phyloP scores from a whole-genome alignment of 2,888 invertebrate genomes.

The Catocala nupta region DNA sequence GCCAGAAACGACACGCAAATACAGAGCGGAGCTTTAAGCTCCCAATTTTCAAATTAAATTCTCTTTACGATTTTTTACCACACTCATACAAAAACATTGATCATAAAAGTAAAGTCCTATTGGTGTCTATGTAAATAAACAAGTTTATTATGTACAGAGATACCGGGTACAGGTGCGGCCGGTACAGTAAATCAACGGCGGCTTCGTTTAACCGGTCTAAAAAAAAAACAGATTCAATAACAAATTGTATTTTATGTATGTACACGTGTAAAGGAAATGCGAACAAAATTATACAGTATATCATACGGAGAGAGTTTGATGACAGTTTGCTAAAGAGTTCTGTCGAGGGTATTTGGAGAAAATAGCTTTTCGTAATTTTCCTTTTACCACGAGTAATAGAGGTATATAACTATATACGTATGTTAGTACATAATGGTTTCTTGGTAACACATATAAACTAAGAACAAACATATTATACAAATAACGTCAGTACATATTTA shows the following conservation, averaged over 20 bases:
- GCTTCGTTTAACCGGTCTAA: constrained; percentile 49
- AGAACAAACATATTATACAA: too few species aligned
- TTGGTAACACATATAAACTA: too few species aligned
- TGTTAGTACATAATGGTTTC: too few species aligned
- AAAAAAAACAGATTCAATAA: constrained; percentile 54
- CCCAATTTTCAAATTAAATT: neutral
- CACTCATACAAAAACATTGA: constrained; percentile 7
- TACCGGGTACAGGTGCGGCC: constrained; percentile 56
- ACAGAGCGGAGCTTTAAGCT: neutral
- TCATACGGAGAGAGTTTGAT: constrained; percentile 10
- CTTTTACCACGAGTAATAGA: too few species aligned
- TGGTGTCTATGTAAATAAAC: constrained; percentile 38
- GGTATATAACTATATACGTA: too few species aligned
- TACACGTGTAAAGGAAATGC: constrained; percentile 26
- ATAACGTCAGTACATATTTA: too few species aligned
- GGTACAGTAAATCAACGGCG: constrained; percentile 56
- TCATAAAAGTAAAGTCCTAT: constrained; percentile 23
- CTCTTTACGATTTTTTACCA: neutral
- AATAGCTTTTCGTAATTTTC: neutral
- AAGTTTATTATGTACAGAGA: constrained; percentile 44
- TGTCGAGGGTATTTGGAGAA: constrained; percentile 1
- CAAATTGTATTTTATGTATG: constrained; percentile 40
- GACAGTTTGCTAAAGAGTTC: constrained; percentile 8
- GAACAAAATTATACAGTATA: constrained; percentile 26
- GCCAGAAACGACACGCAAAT: too few species aligned